phyloP scores from a whole-genome alignment of 2,113 vertebrate species.

The Aldabrachelys gigantea region DNA sequence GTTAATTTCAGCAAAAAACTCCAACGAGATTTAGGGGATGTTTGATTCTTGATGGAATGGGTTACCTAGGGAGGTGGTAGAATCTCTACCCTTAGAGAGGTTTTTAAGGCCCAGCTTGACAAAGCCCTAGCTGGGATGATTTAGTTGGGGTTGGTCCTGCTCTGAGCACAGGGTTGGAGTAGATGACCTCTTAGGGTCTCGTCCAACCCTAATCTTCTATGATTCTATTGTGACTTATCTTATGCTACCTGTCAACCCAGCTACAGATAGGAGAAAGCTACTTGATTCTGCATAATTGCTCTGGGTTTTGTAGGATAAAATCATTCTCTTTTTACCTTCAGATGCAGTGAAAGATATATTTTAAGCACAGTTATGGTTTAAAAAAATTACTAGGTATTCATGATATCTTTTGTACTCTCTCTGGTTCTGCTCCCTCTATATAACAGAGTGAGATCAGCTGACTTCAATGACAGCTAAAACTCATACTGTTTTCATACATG shows the following conservation, averaged over 20 bases:
- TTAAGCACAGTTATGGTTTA: not conserved
- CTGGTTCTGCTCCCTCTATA: not conserved
- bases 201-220: too few species aligned
- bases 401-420: not conserved
- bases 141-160: too few species aligned
- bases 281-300: fast-evolving
- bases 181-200: too few species aligned
- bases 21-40: not conserved
- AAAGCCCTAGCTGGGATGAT: too few species aligned
- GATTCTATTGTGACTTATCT: not conserved
- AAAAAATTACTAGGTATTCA: not conserved
- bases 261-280: not conserved
- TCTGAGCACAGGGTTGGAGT: too few species aligned
- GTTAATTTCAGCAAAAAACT: not conserved
- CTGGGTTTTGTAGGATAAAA: not conserved
- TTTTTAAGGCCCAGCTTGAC: too few species aligned
- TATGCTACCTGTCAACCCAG: not conserved
- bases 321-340: not conserved
- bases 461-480: not conserved
- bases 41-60: fast-evolving
- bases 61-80: too few species aligned
- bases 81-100: too few species aligned
- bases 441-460: not conserved
- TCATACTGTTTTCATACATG: not conserved
- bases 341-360: not conserved